Base-by-base conservation (phyloP, 2,113 vertebrate genomes). In the Phasianus colchicus region DNA sequence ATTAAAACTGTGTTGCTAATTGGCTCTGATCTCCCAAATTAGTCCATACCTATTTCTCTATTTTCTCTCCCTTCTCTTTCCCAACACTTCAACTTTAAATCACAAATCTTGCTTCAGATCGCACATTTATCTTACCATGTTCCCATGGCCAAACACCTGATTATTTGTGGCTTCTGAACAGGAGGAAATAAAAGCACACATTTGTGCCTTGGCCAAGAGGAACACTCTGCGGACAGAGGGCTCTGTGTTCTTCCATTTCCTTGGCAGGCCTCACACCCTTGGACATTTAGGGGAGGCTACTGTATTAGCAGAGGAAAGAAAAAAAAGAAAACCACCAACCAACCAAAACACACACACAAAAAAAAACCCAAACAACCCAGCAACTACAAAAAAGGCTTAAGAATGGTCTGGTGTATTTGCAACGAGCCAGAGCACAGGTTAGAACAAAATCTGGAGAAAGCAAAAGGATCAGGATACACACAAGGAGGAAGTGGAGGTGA, bases 191-290 rank as follows among this genome's bases (percentile, higher is more conserved):
- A 84, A 95, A 92, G 91, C 74, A 75, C 48, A 20, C 42, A 24
- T 43, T 78, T 89, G 89, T 92, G 89, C 81, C 66, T 8, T 69
- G 92, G 96, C 93, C 89, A 81, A 74, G 93, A 71, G 3, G 6
- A 77, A 57, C 1, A 67, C 78, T 84, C 85, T 50, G 89, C 1
- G n/a, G 17, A 95, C 91, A 96, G 89, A 93, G 69, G 91, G 83
- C 83, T 90, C 81, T 86, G 88, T 93, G 91, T 94, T 89, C 92
- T 88, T 84, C 34, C 81, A 0, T 57, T 88, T 40, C 93, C 81
- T 92, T 94, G 94, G 95, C 95, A 93, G 80, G 69, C 70, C 52
- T 4, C 40, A 63, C 89, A 65, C 45, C 73, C 91, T 80, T 7
- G 34, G 93, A 73, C 89, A 64, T 87, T 67, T n/a, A 86, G 86